These are phyloP conservation scores for Diphyllodes magnificus DNA, from an alignment of 2,113 vertebrate species.

Conservation along the genomic window DNA sequence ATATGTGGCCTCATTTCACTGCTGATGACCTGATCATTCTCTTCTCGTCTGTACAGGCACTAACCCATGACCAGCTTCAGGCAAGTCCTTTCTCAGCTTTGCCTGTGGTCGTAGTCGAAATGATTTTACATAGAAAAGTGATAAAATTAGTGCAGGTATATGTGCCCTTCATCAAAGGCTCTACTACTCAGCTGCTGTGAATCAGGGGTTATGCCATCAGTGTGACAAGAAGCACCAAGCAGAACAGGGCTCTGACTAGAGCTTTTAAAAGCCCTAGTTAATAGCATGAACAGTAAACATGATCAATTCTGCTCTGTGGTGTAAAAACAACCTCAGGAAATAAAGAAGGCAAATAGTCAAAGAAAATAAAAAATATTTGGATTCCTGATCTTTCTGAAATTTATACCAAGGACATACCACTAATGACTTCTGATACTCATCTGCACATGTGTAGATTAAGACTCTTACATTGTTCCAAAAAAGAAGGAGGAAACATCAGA, in stretches of 20 bases:
- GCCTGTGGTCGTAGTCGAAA: background rate
- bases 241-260: background rate
- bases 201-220: background rate
- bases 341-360: background rate
- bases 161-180: background rate
- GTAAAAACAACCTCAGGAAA: background rate
- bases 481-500: background rate
- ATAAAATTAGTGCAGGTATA: background rate
- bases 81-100: background rate
- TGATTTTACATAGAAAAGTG: background rate
- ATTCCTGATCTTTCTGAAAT: background rate
- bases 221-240: background rate
- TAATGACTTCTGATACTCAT: background rate
- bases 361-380: background rate
- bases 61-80: background rate
- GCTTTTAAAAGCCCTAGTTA: background rate
- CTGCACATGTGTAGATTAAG: fast-evolving
- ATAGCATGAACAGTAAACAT: background rate
- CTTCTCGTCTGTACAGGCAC: background rate
- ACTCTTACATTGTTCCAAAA: background rate
- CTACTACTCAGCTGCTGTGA: background rate
- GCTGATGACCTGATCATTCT: background rate
- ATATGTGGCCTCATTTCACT: background rate
- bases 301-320: background rate
- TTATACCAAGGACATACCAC: background rate